phyloP scores from a whole-genome alignment of 2,888 invertebrate genomes.

The Ptilodon capucinus region DNA sequence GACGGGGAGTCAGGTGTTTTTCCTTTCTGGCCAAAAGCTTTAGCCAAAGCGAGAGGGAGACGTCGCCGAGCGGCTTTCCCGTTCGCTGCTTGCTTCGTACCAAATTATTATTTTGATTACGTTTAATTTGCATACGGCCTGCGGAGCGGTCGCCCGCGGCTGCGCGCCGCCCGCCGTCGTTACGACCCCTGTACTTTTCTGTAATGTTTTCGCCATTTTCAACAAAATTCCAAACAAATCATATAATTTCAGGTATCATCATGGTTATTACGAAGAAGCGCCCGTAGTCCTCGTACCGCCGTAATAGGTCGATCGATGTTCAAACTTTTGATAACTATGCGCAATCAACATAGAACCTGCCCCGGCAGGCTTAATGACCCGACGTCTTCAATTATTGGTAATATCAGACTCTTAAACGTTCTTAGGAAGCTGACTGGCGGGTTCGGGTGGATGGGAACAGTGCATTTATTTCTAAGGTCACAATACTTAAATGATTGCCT shows the following conservation, averaged over 20 bases:
- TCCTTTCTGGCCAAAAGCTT: constrained; percentile 47
- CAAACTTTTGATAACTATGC: constrained; percentile 80
- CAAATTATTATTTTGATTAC: constrained; percentile 82
- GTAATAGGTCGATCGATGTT: constrained; percentile 73
- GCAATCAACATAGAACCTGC: constrained; percentile 78
- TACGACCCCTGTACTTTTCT: constrained; percentile 80
- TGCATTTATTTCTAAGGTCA: constrained; percentile 54
- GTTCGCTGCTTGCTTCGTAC: constrained; percentile 57
- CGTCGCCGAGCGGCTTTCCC: constrained; percentile 35
- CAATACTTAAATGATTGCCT: constrained; percentile 35
- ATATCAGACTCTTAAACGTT: constrained; percentile 77
- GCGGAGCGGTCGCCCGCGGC: constrained; percentile 58
- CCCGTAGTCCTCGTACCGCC: constrained; percentile 68
- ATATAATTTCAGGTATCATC: constrained; percentile 80
- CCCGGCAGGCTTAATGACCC: constrained; percentile 71
- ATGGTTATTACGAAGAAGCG: constrained; percentile 80
- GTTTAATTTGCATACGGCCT: constrained; percentile 80
- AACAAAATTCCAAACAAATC: constrained; percentile 82
- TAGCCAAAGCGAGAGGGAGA: constrained; percentile 55
- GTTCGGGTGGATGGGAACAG: constrained; percentile 42
- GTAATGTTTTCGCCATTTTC: constrained; percentile 83
- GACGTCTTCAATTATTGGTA: constrained; percentile 78
- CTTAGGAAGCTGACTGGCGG: constrained; percentile 72
- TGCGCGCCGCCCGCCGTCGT: constrained; percentile 61
- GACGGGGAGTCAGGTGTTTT: constrained; percentile 46